Conservation (phyloP, 2,888 invertebrate genomes). For the Poecilobothrus nobilitatus region DNA sequence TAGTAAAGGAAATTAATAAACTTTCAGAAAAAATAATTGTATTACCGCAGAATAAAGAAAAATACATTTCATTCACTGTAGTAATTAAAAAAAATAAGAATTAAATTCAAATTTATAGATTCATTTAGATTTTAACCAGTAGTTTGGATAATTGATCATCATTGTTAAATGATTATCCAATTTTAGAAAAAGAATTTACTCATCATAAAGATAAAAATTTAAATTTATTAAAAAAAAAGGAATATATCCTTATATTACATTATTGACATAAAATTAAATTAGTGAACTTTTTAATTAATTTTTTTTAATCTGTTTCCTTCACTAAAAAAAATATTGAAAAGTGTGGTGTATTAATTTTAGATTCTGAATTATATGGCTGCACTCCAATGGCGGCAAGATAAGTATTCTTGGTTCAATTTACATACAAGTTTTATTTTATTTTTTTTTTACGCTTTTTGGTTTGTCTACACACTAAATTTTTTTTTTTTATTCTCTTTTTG, state of each 20-base stretch:
- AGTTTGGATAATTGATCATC: constrained; percentile 14
- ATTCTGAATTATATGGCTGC: too few species aligned
- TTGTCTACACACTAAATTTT: too few species aligned
- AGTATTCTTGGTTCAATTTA: too few species aligned
- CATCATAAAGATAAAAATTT: constrained; percentile 15
- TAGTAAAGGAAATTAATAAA: constrained; percentile 17
- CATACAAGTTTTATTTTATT: too few species aligned
- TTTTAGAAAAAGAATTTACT: not conserved
- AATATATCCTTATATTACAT: constrained; percentile 34
- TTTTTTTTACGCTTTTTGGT: too few species aligned
- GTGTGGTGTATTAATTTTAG: too few species aligned
- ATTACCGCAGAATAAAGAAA: not conserved
- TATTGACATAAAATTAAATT: too few species aligned
- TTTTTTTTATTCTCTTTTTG: too few species aligned
- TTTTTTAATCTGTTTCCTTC: too few species aligned
- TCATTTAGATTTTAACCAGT: constrained; percentile 14
- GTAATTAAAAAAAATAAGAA: not conserved
- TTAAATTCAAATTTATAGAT: constrained; percentile 19
- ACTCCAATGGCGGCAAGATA: too few species aligned
- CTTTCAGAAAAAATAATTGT: not conserved
- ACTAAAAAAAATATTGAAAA: too few species aligned
- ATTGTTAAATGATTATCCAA: not conserved
- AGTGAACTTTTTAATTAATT: too few species aligned
- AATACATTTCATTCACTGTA: not conserved
- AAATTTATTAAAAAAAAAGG: constrained; percentile 27